A percentile compares a stretch with the other conserved stretches of the same genome.
These are phyloP conservation scores for Heterohyrax brucei DNA, from an alignment of 2,797 vertebrate species.

Conservation along the genomic window DNA sequence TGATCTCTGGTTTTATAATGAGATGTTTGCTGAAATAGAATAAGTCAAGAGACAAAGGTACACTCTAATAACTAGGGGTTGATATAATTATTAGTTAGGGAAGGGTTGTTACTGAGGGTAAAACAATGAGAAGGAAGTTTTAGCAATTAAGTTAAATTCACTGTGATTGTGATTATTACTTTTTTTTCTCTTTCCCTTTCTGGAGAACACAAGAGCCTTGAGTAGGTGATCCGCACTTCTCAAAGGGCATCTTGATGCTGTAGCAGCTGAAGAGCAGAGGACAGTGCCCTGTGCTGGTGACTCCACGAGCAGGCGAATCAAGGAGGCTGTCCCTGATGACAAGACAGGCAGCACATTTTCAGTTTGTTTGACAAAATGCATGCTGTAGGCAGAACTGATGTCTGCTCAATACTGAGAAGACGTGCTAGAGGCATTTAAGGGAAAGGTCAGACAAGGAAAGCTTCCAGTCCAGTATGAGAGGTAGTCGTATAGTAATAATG, in stretches of 20 bases:
- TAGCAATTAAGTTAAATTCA: constrained; percentile 79
- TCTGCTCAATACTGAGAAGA: constrained; percentile 72
- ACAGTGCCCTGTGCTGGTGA: constrained; percentile 49
- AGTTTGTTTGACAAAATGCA: constrained; percentile 66
- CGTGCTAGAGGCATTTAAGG: constrained; percentile 72
- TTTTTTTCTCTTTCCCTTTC: neutral
- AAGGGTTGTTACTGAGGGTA: constrained; percentile 68
- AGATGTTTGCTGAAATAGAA: constrained; percentile 57
- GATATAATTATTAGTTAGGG: constrained; percentile 78
- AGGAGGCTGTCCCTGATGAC: constrained; percentile 67
- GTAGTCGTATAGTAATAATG: neutral
- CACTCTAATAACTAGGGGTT: constrained; percentile 71
- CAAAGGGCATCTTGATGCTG: constrained; percentile 51
- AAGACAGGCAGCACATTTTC: constrained; percentile 15
- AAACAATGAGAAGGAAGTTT: constrained; percentile 79
- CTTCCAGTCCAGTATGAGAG: neutral
- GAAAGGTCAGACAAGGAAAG: constrained; percentile 50
- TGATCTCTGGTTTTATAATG: constrained; percentile 55
- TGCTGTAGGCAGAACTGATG: constrained; percentile 47
- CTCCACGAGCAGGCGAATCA: constrained; percentile 76
- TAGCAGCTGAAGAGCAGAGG: constrained; percentile 44
- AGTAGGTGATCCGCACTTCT: constrained; percentile 67
- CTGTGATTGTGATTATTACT: constrained; percentile 37
- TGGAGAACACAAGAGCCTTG: constrained; percentile 75
- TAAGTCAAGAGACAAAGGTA: constrained; percentile 55